phyloP scores from a whole-genome alignment of 2,113 vertebrate genomes.

The Junco hyemalis region DNA sequence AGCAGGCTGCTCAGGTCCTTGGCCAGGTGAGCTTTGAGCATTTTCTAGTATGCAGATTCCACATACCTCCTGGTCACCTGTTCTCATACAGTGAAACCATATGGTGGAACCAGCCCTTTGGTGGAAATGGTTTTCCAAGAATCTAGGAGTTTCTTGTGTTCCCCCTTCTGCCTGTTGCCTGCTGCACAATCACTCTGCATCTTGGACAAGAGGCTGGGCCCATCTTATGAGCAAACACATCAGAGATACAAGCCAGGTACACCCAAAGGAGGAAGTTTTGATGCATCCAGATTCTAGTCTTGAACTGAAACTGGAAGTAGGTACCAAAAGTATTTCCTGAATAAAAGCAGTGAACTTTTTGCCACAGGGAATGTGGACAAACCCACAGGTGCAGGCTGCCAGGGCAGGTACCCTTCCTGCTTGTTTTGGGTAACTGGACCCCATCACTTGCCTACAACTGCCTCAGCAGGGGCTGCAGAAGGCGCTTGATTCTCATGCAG shows the following conservation, averaged over 20 bases:
- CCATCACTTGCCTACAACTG: neutral
- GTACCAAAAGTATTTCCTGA: neutral
- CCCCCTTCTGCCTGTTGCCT: neutral
- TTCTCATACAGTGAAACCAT: neutral
- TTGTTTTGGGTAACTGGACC: neutral
- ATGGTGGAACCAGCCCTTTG: neutral
- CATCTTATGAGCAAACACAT: neutral
- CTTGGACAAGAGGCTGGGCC: neutral
- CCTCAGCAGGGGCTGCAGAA: neutral
- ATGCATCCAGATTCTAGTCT: neutral
- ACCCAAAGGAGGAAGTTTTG: neutral
- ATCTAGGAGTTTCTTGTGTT: neutral
- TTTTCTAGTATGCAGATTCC: neutral
- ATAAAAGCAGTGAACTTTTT: neutral
- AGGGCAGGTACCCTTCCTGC: neutral
- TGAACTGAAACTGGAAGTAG: neutral
- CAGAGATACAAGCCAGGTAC: neutral
- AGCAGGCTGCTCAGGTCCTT: neutral
- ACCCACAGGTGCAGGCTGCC: accelerated
- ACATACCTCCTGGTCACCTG: neutral
- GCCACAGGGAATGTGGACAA: neutral
- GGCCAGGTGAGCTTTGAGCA: neutral
- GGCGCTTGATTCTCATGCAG: neutral
- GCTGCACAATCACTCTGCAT: neutral
- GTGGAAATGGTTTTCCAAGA: neutral